Percentiles rank a stretch among this genome's conserved stretches.
These are phyloP conservation scores for Alcis repandata DNA, from an alignment of 2,888 invertebrate species.

Conservation along the genomic window DNA sequence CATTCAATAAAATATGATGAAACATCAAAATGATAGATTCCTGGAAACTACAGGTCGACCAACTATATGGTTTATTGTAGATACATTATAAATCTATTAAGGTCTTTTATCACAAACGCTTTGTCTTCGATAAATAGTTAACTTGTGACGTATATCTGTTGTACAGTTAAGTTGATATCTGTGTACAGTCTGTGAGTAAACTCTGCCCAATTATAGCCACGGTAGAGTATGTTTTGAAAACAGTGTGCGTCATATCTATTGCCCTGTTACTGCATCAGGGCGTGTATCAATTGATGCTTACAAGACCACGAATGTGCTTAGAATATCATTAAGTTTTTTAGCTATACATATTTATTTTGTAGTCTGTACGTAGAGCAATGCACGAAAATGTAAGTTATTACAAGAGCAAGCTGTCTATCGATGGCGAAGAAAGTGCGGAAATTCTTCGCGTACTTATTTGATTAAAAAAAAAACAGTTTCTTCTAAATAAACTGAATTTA, in stretches of 20 bases:
- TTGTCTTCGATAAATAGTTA: conserved; percentile 29
- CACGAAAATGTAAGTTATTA: neutral
- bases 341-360: neutral
- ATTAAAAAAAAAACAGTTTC: too few species aligned
- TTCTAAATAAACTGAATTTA: too few species aligned
- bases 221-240: conserved; percentile 28
- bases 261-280: conserved; percentile 17
- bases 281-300: conserved; percentile 15
- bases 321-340: conserved; percentile 5
- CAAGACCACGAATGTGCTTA: neutral
- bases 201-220: conserved; percentile 34
- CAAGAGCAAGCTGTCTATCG: neutral
- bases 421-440: neutral
- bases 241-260: conserved; percentile 28
- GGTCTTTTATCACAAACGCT: conserved; percentile 23
- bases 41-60: neutral
- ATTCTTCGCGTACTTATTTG: too few species aligned
- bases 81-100: conserved; percentile 56
- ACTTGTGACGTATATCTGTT: conserved; percentile 5
- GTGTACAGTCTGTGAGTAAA: conserved; percentile 23
- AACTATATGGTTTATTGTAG: conserved; percentile 48
- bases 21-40: neutral
- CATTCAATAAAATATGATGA: neutral
- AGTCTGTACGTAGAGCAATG: neutral
- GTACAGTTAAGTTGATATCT: conserved; percentile 43